Evolutionary conservation across 2,888 invertebrate genomes (phyloP).

Genomic region (Pseudoips prasinana): DNA sequence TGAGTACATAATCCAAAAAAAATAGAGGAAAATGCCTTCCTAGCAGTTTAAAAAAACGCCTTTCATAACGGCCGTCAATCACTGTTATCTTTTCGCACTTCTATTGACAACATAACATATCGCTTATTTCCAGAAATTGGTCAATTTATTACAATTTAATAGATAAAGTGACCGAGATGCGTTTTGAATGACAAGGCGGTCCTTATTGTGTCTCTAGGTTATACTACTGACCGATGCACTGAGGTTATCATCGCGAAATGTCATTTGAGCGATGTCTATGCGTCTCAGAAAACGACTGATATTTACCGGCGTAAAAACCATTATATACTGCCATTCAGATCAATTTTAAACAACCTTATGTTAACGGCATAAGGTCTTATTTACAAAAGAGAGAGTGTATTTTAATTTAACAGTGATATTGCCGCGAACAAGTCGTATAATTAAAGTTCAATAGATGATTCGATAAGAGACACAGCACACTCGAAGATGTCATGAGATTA

Average conservation of each 20-base stretch:
- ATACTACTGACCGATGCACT: constrained; percentile 25
- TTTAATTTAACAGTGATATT: neutral
- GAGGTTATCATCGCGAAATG: constrained; percentile 38
- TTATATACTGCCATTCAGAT: neutral
- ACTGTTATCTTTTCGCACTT: constrained; percentile 7
- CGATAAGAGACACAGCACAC: constrained; percentile 33
- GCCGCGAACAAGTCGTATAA: constrained; percentile 27
- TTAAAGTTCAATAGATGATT: constrained; percentile 39
- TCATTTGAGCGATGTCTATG: constrained; percentile 34
- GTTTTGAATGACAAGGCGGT: constrained; percentile 35
- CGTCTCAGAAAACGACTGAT: constrained; percentile 32
- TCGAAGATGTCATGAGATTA: constrained; percentile 36
- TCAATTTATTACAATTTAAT: constrained; percentile 33
- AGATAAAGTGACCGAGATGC: constrained; percentile 26
- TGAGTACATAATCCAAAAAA: too few species aligned
- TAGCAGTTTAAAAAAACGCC: too few species aligned
- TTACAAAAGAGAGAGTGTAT: constrained; percentile 5
- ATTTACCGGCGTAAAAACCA: constrained; percentile 34
- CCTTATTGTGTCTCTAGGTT: constrained; percentile 42
- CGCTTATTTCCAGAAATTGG: constrained; percentile 37
- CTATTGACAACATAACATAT: constrained; percentile 29
- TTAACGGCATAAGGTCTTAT: constrained; percentile 1
- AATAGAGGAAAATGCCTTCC: too few species aligned
- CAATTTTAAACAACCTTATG: neutral
- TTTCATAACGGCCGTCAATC: neutral